Evolutionary conservation across 2,113 vertebrate species (phyloP).

Genomic region (Sander lucioperca): DNA sequence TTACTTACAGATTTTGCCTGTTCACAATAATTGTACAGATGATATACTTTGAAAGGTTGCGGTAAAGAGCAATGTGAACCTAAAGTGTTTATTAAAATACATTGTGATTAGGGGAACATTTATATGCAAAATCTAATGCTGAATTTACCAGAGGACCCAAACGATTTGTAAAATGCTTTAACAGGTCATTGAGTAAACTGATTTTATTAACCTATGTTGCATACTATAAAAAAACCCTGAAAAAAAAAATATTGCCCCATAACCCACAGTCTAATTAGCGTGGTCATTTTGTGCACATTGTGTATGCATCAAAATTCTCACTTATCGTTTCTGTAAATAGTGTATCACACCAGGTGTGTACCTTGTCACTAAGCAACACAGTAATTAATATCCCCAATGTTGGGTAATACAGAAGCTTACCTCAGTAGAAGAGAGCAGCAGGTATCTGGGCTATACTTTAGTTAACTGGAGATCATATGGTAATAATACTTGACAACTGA

Average conservation of each 20-base stretch:
- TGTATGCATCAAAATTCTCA: neutral
- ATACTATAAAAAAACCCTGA: neutral
- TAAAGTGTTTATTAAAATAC: neutral
- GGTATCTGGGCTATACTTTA: neutral
- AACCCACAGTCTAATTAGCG: neutral
- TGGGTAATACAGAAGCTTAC: neutral
- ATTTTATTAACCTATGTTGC: neutral
- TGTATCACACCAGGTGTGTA: neutral
- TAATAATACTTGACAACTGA: slow-evolving; percentile 5
- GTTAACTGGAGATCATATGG: neutral
- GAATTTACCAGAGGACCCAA: neutral
- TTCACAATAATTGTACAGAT: neutral
- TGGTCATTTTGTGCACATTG: neutral
- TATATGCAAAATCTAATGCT: neutral
- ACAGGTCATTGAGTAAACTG: neutral
- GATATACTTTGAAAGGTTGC: neutral
- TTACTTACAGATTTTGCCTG: no score
- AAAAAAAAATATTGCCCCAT: neutral
- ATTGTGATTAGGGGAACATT: neutral
- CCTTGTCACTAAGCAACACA: neutral
- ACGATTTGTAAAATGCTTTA: neutral
- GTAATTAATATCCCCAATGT: neutral
- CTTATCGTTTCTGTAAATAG: neutral
- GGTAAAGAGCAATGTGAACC: neutral
- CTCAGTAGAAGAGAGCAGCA: slow-evolving; percentile 30